Evolutionary conservation across 2,797 vertebrate species (phyloP).

Genomic region (Labroides dimidiatus): DNA sequence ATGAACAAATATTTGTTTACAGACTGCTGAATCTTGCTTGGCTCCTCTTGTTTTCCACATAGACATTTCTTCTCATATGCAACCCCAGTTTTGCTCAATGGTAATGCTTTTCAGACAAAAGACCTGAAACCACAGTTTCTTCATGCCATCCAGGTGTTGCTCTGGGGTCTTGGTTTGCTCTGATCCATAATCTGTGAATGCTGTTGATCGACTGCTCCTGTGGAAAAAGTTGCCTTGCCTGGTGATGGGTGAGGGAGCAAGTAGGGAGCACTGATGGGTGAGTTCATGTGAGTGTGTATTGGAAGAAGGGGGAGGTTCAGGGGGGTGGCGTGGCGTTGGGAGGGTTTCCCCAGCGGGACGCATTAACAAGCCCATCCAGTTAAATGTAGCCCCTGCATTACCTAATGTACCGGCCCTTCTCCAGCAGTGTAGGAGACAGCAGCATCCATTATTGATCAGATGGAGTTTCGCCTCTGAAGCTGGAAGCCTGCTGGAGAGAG

Average conservation of each 20-base stretch:
- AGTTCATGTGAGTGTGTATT: constrained; percentile 41
- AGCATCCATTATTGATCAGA: constrained; percentile 88
- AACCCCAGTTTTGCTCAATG: too few species aligned
- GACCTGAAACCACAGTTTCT: too few species aligned
- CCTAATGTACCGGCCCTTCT: constrained; percentile 85
- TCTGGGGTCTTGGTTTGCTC: not conserved
- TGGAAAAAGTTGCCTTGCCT: constrained; percentile 52
- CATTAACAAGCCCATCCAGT: constrained; percentile 90
- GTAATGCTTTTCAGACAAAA: too few species aligned
- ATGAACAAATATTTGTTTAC: too few species aligned
- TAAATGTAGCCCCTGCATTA: constrained; percentile 89
- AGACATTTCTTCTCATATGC: too few species aligned
- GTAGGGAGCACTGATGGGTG: constrained; percentile 17
- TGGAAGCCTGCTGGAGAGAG: constrained; percentile 72
- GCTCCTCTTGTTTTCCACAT: too few species aligned
- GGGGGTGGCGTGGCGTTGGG: constrained; percentile 25
- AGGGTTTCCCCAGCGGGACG: constrained; percentile 81
- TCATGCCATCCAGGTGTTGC: not conserved
- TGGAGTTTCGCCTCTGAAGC: constrained; percentile 83
- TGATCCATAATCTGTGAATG: constrained; percentile 62
- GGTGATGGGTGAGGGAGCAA: constrained; percentile 20
- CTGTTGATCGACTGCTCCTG: constrained; percentile 32
- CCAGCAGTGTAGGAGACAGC: constrained; percentile 85
- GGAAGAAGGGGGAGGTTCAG: constrained; percentile 8
- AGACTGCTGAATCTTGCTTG: too few species aligned